Conservation (phyloP, 92 coral and sea anemone genomes). For the Epizoanthus illoricatus region DNA sequence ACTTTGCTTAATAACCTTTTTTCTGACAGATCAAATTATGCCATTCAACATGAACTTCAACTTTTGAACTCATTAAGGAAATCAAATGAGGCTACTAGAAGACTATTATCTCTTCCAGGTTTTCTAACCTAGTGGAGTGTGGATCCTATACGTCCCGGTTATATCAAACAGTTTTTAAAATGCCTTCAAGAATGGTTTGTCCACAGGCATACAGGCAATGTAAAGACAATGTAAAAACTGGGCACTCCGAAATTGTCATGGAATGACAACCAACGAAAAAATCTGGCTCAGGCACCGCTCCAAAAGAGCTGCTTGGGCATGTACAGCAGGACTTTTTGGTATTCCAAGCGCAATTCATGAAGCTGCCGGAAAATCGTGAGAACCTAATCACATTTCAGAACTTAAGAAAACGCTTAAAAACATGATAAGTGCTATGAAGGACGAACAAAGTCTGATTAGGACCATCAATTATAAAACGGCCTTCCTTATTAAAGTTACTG, state of each 20-base stretch:
- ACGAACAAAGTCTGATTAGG: conserved; percentile 5
- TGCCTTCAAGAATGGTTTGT: conserved; percentile 38
- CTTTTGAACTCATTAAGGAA: too few species aligned
- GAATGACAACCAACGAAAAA: conserved; percentile 28
- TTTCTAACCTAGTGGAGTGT: conserved; percentile 42
- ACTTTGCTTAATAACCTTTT: too few species aligned
- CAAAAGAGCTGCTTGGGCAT: conserved; percentile 31
- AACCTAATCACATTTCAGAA: conserved; percentile 2
- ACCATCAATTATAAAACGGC: conserved; percentile 21
- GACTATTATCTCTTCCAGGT: conserved; percentile 31
- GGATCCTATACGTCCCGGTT: conserved; percentile 30
- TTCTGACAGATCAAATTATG: too few species aligned
- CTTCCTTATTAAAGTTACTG: conserved; percentile 20
- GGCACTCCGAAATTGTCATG: conserved; percentile 36
- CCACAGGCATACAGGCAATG: conserved; percentile 23
- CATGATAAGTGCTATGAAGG: neutral
- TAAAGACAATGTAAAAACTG: conserved; percentile 27
- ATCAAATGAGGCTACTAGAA: too few species aligned
- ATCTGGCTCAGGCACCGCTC: conserved; percentile 7
- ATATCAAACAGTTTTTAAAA: conserved; percentile 25
- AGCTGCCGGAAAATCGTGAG: conserved; percentile 2
- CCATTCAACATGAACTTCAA: too few species aligned
- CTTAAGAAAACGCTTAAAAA: neutral
- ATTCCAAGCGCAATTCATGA: neutral
- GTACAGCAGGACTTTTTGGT: conserved; percentile 1